Evolutionary conservation across 2,888 invertebrate species (phyloP).

Genomic region (Pristionchus entomophagus): DNA sequence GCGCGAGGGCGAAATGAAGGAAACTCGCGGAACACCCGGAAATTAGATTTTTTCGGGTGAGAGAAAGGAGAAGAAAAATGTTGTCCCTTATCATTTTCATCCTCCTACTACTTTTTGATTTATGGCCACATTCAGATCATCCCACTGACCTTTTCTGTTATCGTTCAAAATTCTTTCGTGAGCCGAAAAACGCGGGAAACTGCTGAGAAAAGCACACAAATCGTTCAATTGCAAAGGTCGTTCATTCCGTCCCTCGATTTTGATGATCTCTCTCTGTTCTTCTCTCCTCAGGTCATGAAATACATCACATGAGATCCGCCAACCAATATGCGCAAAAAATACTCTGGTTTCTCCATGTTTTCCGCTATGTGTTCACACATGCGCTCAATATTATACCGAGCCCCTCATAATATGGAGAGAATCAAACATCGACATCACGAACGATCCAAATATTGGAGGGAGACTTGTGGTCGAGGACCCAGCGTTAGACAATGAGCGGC

Average conservation of each 20-base stretch:
- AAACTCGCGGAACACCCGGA: neutral
- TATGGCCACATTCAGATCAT: too few species aligned
- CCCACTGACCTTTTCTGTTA: too few species aligned
- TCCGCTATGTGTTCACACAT: too few species aligned
- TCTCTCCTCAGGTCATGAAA: constrained; percentile 1
- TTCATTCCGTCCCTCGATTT: neutral
- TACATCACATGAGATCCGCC: constrained; percentile 1
- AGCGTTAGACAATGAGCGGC: too few species aligned
- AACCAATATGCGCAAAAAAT: neutral
- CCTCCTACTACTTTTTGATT: too few species aligned
- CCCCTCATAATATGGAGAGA: too few species aligned
- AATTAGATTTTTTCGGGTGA: neutral
- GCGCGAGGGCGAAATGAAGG: neutral
- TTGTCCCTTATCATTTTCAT: too few species aligned
- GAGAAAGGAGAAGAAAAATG: too few species aligned
- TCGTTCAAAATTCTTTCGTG: neutral
- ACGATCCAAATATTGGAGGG: too few species aligned
- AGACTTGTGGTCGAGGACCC: too few species aligned
- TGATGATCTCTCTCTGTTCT: neutral
- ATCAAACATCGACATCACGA: too few species aligned
- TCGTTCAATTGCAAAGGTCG: neutral
- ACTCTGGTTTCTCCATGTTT: neutral
- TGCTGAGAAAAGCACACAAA: neutral
- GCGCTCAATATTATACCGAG: too few species aligned
- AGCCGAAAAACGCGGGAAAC: neutral